Conservation (phyloP, 2,797 vertebrate genomes). For the Aphelocoma californica region DNA sequence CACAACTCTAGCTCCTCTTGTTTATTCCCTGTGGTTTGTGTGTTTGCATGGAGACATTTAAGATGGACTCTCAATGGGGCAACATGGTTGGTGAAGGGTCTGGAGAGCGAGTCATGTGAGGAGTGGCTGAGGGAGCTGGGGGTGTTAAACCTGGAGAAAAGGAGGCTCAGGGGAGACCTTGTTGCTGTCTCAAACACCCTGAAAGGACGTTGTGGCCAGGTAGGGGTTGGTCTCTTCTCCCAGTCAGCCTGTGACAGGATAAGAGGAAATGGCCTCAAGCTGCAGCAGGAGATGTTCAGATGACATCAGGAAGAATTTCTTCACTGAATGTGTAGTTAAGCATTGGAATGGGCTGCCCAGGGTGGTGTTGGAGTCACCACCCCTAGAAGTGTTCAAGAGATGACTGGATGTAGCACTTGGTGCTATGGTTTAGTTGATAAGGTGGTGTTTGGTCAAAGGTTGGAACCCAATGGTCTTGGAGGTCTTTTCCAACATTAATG, state of each 20-base stretch:
- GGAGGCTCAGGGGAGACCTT: background rate
- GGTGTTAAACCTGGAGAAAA: background rate
- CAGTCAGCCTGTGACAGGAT: rapidly evolving
- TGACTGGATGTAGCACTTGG: background rate
- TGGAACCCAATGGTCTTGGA: background rate
- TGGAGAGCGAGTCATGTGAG: background rate
- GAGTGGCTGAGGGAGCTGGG: background rate
- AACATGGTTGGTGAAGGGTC: background rate
- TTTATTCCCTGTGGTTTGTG: rapidly evolving
- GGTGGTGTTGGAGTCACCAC: background rate
- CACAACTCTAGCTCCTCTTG: background rate
- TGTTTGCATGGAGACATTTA: background rate
- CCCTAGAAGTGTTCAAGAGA: background rate
- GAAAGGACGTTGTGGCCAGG: rapidly evolving
- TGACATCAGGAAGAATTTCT: background rate
- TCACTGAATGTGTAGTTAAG: background rate
- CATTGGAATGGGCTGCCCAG: background rate
- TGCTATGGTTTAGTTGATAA: background rate
- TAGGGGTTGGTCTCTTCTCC: background rate
- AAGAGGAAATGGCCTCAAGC: background rate
- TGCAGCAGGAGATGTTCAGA: background rate
- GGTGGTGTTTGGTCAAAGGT: background rate
- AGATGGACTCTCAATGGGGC: too few species aligned
- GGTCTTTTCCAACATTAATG: background rate
- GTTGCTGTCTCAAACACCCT: background rate